Evolutionary conservation across 53 echinoderm and acorn worm species (phyloP).

Genomic region (Stichopus horrens): DNA sequence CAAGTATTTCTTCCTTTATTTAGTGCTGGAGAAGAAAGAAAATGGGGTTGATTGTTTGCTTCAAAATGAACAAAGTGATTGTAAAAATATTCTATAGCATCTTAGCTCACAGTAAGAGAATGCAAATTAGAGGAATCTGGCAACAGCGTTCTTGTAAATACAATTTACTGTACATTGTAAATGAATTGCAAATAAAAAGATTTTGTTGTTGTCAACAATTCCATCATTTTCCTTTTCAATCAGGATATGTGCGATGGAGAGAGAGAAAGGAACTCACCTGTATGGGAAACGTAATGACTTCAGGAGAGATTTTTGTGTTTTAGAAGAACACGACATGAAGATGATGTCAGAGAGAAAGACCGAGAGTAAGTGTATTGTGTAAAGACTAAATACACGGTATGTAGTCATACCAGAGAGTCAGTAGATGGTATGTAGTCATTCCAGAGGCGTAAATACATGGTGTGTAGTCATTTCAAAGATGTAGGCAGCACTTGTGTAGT

Average conservation of each 20-base stretch:
- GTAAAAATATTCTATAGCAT: no score
- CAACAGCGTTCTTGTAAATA: background rate
- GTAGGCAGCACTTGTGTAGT: no score
- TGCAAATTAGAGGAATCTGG: no score
- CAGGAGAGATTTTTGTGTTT: constrained; percentile 72
- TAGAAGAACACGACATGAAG: constrained; percentile 88
- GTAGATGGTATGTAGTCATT: no score
- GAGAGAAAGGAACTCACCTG: constrained; percentile 83
- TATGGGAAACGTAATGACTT: constrained; percentile 96
- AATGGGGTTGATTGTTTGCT: no score
- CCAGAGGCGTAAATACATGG: no score
- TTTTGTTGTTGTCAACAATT: background rate
- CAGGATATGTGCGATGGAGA: constrained; percentile 79
- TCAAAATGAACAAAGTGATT: no score
- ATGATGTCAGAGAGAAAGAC: constrained; percentile 70
- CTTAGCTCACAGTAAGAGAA: no score
- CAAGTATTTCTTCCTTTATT: no score
- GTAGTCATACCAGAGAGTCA: background rate
- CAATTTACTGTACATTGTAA: background rate
- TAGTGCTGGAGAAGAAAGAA: no score
- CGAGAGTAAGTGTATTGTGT: constrained; percentile 71
- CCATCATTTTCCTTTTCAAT: no score
- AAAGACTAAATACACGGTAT: background rate
- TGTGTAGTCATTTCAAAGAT: no score
- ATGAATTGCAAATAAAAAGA: background rate